Evolutionary conservation across 2,113 vertebrate genomes (phyloP).

Genomic region (Camelus dromedarius): DNA sequence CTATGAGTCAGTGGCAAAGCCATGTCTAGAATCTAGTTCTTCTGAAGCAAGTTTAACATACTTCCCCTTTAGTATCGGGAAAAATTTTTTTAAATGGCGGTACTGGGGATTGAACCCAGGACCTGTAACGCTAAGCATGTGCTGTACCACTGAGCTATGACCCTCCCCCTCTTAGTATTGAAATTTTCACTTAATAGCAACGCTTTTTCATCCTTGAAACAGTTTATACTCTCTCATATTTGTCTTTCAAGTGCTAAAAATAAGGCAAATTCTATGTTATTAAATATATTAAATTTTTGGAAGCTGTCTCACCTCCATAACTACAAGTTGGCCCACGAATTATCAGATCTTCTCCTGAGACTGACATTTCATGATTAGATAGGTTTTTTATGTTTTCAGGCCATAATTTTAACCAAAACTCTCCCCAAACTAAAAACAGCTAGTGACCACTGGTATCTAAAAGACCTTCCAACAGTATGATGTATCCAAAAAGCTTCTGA

Average conservation of each 20-base stretch:
- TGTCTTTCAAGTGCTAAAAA: slow-evolving; percentile 50
- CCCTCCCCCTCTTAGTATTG: background rate
- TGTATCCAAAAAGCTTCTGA: slow-evolving; percentile 39
- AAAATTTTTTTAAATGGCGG: too few species aligned
- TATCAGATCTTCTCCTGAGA: slow-evolving; percentile 13
- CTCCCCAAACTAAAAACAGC: slow-evolving; percentile 40
- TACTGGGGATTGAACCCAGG: too few species aligned
- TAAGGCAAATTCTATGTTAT: slow-evolving; percentile 49
- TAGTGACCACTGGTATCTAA: slow-evolving; percentile 44
- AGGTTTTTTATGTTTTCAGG: slow-evolving; percentile 37
- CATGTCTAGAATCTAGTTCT: slow-evolving; percentile 26
- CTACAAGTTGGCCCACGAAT: background rate
- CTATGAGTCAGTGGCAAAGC: background rate
- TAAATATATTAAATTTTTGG: slow-evolving; percentile 38
- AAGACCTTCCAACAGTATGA: slow-evolving; percentile 30
- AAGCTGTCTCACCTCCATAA: slow-evolving; percentile 29
- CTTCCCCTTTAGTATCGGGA: background rate
- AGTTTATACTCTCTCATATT: slow-evolving; percentile 29
- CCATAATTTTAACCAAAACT: slow-evolving; percentile 55
- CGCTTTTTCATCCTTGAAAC: background rate
- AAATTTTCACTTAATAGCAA: slow-evolving; percentile 41
- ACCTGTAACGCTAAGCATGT: too few species aligned
- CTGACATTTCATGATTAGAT: slow-evolving; percentile 26
- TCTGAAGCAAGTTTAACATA: slow-evolving; percentile 22
- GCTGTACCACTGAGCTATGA: too few species aligned